These are phyloP conservation scores for Gyrodactylus bullatarudis DNA, from an alignment of 1,140 invertebrate species.

Conservation along the genomic window DNA sequence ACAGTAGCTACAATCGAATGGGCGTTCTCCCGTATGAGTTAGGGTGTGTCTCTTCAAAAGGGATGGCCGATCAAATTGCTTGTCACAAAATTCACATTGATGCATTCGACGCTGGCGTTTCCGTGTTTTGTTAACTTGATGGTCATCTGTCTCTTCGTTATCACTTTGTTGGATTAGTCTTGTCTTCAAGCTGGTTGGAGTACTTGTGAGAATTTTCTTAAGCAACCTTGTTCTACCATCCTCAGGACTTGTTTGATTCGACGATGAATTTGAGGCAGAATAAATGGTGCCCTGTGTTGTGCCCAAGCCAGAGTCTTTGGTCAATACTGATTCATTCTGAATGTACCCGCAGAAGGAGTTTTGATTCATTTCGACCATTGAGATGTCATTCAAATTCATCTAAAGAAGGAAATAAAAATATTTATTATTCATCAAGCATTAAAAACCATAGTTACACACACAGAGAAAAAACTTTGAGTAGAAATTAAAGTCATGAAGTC, in stretches of 20 bases:
- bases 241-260: neutral
- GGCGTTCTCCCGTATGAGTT: constrained; percentile 10
- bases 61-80: neutral
- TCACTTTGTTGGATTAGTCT: neutral
- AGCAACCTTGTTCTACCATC: neutral
- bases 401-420: no score
- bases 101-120: neutral
- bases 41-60: neutral
- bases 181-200: neutral
- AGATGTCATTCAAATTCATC: no score
- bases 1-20: constrained; percentile 52
- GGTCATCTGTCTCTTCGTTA: no score
- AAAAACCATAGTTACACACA: no score
- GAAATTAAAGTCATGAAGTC: no score
- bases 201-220: neutral
- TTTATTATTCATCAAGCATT: no score
- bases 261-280: neutral
- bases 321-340: no score
- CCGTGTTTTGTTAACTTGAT: neutral
- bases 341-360: no score
- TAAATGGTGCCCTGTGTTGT: neutral
- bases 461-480: no score
- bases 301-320: neutral
- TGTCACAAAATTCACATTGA: neutral
- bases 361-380: no score